Percentiles rank a stretch among this genome's conserved stretches.
Evolutionary conservation across 2,888 invertebrate genomes (phyloP).

Genomic region (Platerodrilus igneus): DNA sequence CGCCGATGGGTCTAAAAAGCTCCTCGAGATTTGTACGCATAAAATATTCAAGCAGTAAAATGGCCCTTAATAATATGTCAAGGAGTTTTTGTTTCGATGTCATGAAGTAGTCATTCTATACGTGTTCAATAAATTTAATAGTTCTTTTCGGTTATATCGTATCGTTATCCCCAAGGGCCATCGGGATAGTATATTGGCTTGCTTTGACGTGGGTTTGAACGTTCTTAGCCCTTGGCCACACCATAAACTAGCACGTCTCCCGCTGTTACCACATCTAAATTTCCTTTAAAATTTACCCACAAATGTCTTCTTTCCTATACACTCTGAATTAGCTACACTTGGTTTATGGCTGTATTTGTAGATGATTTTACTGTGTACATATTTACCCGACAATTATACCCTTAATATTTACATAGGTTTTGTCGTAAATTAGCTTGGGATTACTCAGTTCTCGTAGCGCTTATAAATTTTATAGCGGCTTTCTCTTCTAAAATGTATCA

Average conservation of each 20-base stretch:
- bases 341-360: conserved; percentile 21
- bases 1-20: too few relatives aligned
- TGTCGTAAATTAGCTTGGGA: conserved; percentile 23
- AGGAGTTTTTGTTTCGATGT: too few relatives aligned
- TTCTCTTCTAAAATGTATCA: too few relatives aligned
- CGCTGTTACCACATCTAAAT: conserved; percentile 31
- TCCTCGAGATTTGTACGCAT: too few relatives aligned
- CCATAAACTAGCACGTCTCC: conserved; percentile 29
- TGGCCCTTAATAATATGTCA: too few relatives aligned
- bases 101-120: too few relatives aligned
- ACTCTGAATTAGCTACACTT: conserved; percentile 16
- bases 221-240: conserved; percentile 29
- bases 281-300: conserved; percentile 23
- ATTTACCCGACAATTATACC: conserved; percentile 25
- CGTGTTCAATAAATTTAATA: too few relatives aligned
- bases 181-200: conserved; percentile 33
- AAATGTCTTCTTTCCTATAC: conserved; percentile 15
- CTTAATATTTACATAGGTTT: conserved; percentile 19
- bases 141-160: conserved; percentile 29
- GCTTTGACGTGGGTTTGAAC: conserved; percentile 36
- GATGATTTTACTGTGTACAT: conserved; percentile 21
- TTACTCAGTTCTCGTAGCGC: too few relatives aligned
- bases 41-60: too few relatives aligned
- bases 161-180: conserved; percentile 31
- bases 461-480: too few relatives aligned